Conservation (phyloP, 2,797 vertebrate species). For the Sebastes steindachneri region DNA sequence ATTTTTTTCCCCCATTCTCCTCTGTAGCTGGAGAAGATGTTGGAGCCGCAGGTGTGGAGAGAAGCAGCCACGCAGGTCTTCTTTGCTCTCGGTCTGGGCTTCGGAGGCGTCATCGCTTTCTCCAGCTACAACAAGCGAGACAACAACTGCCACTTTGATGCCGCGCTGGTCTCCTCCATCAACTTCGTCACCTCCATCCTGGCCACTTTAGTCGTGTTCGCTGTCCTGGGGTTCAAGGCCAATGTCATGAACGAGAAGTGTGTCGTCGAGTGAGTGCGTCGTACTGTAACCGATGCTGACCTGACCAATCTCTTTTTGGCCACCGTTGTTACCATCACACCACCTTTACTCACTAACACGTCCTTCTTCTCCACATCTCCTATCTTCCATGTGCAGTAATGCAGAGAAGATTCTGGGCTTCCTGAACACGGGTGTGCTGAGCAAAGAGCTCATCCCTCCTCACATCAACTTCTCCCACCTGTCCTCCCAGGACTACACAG, state of each 20-base stretch:
- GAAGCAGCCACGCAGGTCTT: conserved; percentile 98
- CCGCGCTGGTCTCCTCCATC: conserved; percentile 92
- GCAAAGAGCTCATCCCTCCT: conserved; percentile 92
- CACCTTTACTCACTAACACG: not conserved
- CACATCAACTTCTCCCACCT: conserved; percentile 98
- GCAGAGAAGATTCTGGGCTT: conserved; percentile 95
- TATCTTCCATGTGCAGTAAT: conserved; percentile 80
- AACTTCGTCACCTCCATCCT: conserved; percentile 97
- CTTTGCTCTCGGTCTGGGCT: conserved; percentile 95
- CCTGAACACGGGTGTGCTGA: conserved; percentile 89
- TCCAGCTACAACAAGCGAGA: conserved; percentile 99
- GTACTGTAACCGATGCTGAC: not conserved
- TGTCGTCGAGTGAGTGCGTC: conserved; percentile 92
- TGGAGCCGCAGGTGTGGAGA: conserved; percentile 97
- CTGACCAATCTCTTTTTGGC: accelerated
- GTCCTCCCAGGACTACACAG: conserved; percentile 89
- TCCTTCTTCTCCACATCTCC: not conserved
- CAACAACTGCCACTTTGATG: conserved; percentile 99
- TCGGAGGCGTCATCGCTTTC: conserved; percentile 97
- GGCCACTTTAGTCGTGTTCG: conserved; percentile 97
- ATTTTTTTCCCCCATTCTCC: not conserved
- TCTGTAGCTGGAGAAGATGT: conserved; percentile 95
- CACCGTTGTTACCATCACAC: accelerated
- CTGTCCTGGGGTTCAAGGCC: conserved; percentile 97
- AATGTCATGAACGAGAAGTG: conserved; percentile 99